These are phyloP conservation scores for Argopecten irradians DNA, from an alignment of 1,140 invertebrate species.

Conservation along the genomic window DNA sequence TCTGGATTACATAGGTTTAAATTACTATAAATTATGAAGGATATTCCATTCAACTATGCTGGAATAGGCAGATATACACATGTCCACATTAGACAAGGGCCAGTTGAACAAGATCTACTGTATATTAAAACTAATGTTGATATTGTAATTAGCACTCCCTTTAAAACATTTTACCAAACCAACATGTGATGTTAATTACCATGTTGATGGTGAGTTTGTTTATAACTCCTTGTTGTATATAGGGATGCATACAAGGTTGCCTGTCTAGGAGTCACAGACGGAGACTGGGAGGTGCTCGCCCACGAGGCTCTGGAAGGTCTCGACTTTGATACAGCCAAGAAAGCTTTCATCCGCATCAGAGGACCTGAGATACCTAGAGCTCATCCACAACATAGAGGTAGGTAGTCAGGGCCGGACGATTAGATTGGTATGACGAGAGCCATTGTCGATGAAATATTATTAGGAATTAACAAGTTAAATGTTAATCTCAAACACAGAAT, in stretches of 20 bases:
- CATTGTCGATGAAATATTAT: too few relatives aligned
- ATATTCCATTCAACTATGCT: too few relatives aligned
- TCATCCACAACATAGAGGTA: slow-evolving; percentile 87
- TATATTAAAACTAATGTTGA: too few relatives aligned
- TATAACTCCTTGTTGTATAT: slow-evolving; percentile 40
- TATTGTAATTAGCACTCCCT: too few relatives aligned
- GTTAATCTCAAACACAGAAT: too few relatives aligned
- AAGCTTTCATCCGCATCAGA: slow-evolving; percentile 91
- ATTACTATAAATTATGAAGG: too few relatives aligned
- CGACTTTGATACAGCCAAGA: slow-evolving; percentile 89
- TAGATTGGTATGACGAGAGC: too few relatives aligned
- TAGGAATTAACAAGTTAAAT: too few relatives aligned
- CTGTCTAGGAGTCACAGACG: slow-evolving; percentile 93
- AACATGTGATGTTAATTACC: neutral
- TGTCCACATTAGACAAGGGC: neutral
- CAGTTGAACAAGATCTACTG: too few relatives aligned
- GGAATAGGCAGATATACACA: too few relatives aligned
- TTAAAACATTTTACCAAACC: neutral
- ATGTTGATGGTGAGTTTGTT: neutral
- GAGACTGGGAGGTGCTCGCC: slow-evolving; percentile 94
- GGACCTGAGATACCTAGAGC: slow-evolving; percentile 86
- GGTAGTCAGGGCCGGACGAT: slow-evolving; percentile 7
- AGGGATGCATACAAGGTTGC: slow-evolving; percentile 96
- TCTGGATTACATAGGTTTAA: too few relatives aligned
- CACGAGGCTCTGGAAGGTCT: slow-evolving; percentile 90